phyloP scores from a whole-genome alignment of 2,888 invertebrate species.

The Eurois occulta region DNA sequence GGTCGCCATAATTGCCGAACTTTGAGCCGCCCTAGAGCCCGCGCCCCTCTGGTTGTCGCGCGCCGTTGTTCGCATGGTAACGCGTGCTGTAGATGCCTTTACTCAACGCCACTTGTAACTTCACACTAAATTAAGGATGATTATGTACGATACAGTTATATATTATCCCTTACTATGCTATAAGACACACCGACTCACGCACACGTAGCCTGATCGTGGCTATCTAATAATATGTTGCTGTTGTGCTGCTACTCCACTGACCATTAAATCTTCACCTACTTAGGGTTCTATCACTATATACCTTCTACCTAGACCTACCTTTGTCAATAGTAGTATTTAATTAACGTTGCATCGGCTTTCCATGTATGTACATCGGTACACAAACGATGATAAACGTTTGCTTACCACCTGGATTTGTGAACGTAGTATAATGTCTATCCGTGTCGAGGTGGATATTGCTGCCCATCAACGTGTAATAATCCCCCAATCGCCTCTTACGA shows the following conservation, averaged over 20 bases:
- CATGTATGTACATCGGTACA: neutral
- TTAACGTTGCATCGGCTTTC: neutral
- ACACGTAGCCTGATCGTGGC: neutral
- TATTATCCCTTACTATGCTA: constrained; percentile 53
- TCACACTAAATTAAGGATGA: constrained; percentile 69
- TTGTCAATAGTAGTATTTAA: neutral
- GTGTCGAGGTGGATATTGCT: constrained; percentile 52
- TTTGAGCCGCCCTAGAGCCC: constrained; percentile 84
- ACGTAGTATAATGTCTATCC: constrained; percentile 35
- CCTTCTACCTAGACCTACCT: neutral
- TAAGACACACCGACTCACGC: neutral
- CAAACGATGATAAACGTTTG: constrained; percentile 31
- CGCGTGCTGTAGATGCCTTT: constrained; percentile 83
- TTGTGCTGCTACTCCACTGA: neutral
- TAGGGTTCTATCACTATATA: neutral
- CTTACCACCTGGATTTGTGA: constrained; percentile 33
- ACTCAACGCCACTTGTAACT: constrained; percentile 75
- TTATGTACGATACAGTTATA: constrained; percentile 65
- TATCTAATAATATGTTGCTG: neutral
- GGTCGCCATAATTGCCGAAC: constrained; percentile 90
- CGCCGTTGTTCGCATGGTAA: constrained; percentile 87
- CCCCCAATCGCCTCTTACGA: constrained; percentile 40
- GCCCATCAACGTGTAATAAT: constrained; percentile 54
- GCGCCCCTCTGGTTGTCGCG: constrained; percentile 84
- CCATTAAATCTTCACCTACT: neutral